Percentiles rank a stretch among this genome's conserved stretches.
phyloP scores from a whole-genome alignment of 2,888 invertebrate species.

The Lysandra coridon region DNA sequence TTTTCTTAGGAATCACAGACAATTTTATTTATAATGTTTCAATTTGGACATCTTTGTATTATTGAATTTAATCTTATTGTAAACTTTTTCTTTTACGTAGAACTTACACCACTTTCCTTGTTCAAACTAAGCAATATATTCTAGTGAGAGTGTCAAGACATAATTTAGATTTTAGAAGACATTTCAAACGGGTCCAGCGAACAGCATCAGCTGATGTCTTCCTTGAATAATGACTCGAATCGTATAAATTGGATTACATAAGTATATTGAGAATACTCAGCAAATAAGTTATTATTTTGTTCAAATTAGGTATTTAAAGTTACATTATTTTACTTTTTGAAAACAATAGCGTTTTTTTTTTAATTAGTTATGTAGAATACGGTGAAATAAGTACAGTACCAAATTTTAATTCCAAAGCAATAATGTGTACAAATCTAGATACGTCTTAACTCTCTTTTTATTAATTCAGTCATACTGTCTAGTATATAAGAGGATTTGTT shows the following conservation, averaged over 20 bases:
- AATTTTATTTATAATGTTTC: no score
- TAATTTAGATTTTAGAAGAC: constrained; percentile 1
- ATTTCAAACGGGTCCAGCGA: neutral
- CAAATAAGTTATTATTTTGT: no score
- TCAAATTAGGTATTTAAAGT: neutral
- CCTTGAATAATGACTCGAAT: no score
- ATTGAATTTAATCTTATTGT: no score
- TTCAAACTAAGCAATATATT: neutral
- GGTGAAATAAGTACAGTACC: no score
- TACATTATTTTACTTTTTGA: no score
- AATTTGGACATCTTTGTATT: no score
- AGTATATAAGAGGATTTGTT: neutral
- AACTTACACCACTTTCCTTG: neutral
- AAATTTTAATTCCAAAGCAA: no score
- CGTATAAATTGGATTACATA: no score
- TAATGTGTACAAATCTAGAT: neutral
- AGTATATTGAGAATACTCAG: no score
- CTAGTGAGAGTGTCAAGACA: neutral
- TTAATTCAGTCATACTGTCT: neutral
- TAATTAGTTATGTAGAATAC: no score
- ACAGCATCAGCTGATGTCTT: neutral
- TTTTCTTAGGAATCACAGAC: neutral
- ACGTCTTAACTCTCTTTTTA: neutral
- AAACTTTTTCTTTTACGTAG: neutral
- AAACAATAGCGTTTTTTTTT: no score